Evolutionary conservation across 2,888 invertebrate genomes (phyloP).

Genomic region (Calameuta idolon): DNA sequence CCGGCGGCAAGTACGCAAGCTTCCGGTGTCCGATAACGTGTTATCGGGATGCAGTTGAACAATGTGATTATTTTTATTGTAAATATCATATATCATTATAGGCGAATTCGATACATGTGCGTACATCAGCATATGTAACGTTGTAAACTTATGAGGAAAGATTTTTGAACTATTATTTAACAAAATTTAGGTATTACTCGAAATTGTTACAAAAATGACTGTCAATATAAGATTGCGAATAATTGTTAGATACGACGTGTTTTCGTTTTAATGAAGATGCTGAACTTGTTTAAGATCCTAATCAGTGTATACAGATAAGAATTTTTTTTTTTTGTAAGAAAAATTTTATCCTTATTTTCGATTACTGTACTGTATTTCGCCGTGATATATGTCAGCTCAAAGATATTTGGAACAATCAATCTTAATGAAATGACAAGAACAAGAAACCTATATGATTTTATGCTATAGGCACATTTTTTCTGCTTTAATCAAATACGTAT

Average conservation of each 20-base stretch:
- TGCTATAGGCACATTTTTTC: not conserved
- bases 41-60: not conserved
- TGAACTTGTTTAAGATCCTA: not conserved
- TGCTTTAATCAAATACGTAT: not conserved
- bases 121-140: too few relatives aligned
- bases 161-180: too few relatives aligned
- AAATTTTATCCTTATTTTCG: too few relatives aligned
- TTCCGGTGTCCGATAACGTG: slow-evolving; percentile 21
- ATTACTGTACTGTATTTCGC: not conserved
- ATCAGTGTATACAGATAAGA: not conserved
- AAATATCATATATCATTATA: not conserved
- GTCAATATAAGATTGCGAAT: too few relatives aligned
- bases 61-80: not conserved
- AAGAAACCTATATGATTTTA: not conserved
- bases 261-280: not conserved
- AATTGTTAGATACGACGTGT: too few relatives aligned
- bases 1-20: slow-evolving; percentile 10
- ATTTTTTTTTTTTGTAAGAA: not conserved
- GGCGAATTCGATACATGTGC: too few relatives aligned
- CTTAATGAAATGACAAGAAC: not conserved
- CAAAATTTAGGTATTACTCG: too few relatives aligned
- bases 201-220: too few relatives aligned
- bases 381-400: not conserved
- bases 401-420: not conserved
- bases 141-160: too few relatives aligned